Percentiles rank a stretch among this genome's conserved stretches.
phyloP scores from a whole-genome alignment of 2,113 vertebrate genomes.

The Chiloscyllium plagiosum region DNA sequence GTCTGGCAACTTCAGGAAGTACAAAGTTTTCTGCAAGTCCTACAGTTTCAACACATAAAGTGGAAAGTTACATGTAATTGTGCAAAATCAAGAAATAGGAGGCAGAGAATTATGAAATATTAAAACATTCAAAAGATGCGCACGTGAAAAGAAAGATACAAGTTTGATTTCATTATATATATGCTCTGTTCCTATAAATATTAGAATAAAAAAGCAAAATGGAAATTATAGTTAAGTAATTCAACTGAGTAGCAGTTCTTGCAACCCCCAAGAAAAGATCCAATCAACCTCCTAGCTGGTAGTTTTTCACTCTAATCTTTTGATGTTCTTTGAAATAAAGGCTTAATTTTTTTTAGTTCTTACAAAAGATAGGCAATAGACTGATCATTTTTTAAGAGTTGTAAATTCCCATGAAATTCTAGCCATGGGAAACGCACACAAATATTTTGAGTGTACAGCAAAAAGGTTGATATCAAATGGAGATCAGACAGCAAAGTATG shows the following conservation, averaged over 20 bases:
- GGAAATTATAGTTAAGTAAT: background rate
- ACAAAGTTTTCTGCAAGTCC: background rate
- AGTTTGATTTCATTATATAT: background rate
- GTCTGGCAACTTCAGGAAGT: background rate
- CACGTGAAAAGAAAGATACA: background rate
- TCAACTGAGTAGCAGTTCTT: background rate
- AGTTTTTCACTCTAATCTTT: background rate
- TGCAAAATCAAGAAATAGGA: background rate
- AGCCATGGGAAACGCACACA: background rate
- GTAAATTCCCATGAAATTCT: background rate
- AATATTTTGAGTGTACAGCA: background rate
- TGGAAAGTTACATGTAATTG: background rate
- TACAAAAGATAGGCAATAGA: background rate
- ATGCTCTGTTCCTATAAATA: background rate
- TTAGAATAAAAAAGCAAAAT: background rate
- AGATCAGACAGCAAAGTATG: too few relatives aligned
- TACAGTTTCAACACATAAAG: background rate
- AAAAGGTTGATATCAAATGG: background rate
- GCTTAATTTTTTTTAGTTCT: background rate
- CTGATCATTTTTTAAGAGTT: background rate
- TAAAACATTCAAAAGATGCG: background rate
- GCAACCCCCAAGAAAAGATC: background rate
- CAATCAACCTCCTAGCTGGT: background rate
- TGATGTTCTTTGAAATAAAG: background rate
- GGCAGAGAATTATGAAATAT: background rate